Percentiles rank a stretch among this genome's conserved stretches.
phyloP scores from a whole-genome alignment of 2,113 vertebrate species.

The Festucalex cinctus region DNA sequence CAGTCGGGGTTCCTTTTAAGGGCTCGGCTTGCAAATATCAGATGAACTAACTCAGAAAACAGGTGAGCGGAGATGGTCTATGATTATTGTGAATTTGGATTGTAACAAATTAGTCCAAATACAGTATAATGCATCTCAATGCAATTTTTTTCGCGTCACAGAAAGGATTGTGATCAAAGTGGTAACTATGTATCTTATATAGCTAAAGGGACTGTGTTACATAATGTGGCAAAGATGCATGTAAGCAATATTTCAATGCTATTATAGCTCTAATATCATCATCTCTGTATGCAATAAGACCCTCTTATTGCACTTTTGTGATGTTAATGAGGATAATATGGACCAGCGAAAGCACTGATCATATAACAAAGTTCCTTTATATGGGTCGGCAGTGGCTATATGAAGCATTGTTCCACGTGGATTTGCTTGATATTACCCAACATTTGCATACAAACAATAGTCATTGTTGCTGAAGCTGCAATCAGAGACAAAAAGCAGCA shows the following conservation, averaged over 20 bases:
- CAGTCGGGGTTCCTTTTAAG: too few species aligned
- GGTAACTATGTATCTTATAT: neutral
- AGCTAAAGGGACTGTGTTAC: slow-evolving; percentile 1
- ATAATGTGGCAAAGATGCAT: slow-evolving; percentile 22
- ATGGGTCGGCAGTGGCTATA: slow-evolving; percentile 49
- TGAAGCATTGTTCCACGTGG: slow-evolving; percentile 37
- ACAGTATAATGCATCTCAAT: neutral
- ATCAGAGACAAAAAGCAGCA: slow-evolving; percentile 24
- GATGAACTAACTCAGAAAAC: too few species aligned
- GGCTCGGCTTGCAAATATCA: too few species aligned
- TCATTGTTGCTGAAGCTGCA: slow-evolving; percentile 25
- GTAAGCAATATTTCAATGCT: slow-evolving; percentile 49
- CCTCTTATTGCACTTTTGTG: slow-evolving; percentile 13
- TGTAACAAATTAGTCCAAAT: neutral
- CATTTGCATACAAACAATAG: slow-evolving; percentile 62
- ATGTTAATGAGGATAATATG: slow-evolving; percentile 45
- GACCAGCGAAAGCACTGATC: slow-evolving; percentile 8
- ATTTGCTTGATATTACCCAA: slow-evolving; percentile 33
- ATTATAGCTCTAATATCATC: slow-evolving; percentile 37
- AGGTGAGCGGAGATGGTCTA: too few species aligned
- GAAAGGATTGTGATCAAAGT: neutral
- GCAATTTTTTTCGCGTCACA: neutral
- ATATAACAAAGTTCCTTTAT: slow-evolving; percentile 27
- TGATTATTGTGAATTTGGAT: neutral
- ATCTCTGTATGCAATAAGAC: slow-evolving; percentile 43